Base-by-base conservation (phyloP, 2,113 vertebrate genomes). In the Nibea coibor region DNA sequence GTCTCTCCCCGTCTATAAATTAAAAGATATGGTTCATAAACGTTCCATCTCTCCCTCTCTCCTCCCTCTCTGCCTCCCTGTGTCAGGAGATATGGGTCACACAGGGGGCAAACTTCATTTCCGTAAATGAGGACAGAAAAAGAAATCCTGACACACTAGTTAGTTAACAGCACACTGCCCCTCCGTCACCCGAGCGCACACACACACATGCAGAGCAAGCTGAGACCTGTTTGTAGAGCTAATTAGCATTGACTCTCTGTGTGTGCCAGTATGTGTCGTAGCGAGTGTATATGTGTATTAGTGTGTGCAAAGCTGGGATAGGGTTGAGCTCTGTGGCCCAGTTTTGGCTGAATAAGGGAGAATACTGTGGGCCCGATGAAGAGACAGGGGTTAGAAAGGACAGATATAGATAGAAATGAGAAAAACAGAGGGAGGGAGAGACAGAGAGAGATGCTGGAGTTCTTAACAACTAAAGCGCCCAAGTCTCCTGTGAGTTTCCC, bases 41-140 rank as follows among this genome's bases (percentile, higher is more conserved):
- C 45, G 50, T 53, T 43, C 17, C 24, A 5, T 56, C 58, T 15
- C 11, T 61, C 10, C 17, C 65, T 66, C 57, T 12, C 4, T 31
- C 56, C 19, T 62, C 54, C 20, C 62, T 39, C 62, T 67, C 78
- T 50, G 56, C 58, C 82, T 79, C 75, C 59, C 42, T 54, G 86
- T 57, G 74, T 87, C 72, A 5, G 24, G 92, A 88, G 91, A 93
- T 61, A 10, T 45, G 81, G 92, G 88, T 94, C 91, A 83, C 80
- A 48, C 76, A 17, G 53, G 87, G 86, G 90, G 59, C 88, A 86
- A 74, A 87, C 82, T 89, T 92, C 83, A 91, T 94, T 93, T 93
- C 85, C 87, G 84, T 88, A 92, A 89, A 91, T 87, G 86, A 92
- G 92, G 93, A 89, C 92, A 91, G 84, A 82, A 91, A 89, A 84